phyloP scores from a whole-genome alignment of 2,797 vertebrate species.

The Calcarius lapponicus region DNA sequence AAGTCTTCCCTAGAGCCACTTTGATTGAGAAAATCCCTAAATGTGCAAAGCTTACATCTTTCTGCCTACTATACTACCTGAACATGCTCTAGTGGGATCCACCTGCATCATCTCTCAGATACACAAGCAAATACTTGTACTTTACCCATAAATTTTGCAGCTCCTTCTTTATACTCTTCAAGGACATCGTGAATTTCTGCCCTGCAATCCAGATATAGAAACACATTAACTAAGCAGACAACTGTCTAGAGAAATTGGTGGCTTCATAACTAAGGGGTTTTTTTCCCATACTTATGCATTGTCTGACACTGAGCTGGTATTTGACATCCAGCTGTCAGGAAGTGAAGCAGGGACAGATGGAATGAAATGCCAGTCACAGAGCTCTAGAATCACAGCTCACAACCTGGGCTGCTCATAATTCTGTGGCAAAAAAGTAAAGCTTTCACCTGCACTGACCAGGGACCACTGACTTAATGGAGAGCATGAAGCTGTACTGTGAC shows the following conservation, averaged over 20 bases:
- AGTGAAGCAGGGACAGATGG: not conserved
- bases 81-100: not conserved
- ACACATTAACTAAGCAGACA: not conserved
- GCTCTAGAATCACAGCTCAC: not conserved
- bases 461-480: not conserved
- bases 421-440: not conserved
- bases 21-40: not conserved
- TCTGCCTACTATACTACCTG: not conserved
- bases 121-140: not conserved
- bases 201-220: conserved; percentile 73
- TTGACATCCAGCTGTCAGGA: not conserved
- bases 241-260: not conserved
- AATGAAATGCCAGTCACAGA: not conserved
- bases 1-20: not conserved
- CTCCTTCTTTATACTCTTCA: conserved; percentile 90
- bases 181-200: conserved; percentile 91
- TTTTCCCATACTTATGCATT: fast-evolving
- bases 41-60: not conserved
- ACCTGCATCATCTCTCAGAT: not conserved
- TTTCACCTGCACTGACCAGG: not conserved
- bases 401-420: fast-evolving
- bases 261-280: not conserved
- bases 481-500: fast-evolving
- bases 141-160: conserved; percentile 93
- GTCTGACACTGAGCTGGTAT: not conserved